Base-by-base conservation (phyloP, 2,113 vertebrate genomes). In the Gymnogyps californianus region DNA sequence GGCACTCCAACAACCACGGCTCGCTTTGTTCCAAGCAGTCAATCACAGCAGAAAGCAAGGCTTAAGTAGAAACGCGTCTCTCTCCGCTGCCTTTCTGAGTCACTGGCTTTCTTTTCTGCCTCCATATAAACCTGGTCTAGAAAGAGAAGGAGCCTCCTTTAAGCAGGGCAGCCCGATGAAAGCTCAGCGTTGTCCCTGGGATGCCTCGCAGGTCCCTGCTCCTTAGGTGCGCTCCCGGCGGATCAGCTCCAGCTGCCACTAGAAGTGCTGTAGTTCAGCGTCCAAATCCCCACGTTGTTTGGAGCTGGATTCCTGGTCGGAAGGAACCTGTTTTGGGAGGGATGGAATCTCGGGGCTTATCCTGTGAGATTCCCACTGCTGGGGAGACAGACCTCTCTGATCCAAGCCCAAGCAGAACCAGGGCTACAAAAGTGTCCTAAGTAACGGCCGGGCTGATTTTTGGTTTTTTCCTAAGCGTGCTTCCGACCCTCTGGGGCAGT, bases 401-500 rank as follows among this genome's bases (percentile, higher is more conserved):
- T 2, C 26, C 40, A 4, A 85, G 55, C 32, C 28, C 55, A 38
- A 14, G 22, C 36, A 49, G 55, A 65, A 40, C 17, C 28, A 26
- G 61, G 36, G 59, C 46, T 65, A 21, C n/a, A 15, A 17, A 44
- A 54, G 38, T 2, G 10, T 20, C 74, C 46, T 24, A 7, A 40
- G n/a, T 26, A 31, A 55, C 0, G 11, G 15, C 40, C 17, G 13
- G 51, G 34, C 38, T 61, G 75, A 7, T 19, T 52, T 54, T 29
- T 14, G 16, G 10, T 4, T 54, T 47, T 47, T n/a, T 17, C 13
- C 18, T 11, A 5, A 36, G 36, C 11, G 4, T 0, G 4, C 31
- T 59, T 16, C 47, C 2, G 1, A 7, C 13, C n/a, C 9, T 11
- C 57, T 1, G 4, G 47, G 15, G 31, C 11, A 1, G 9, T 34